Evolutionary conservation across 2,888 invertebrate genomes (phyloP), one percentile per base, ranked within the genome.

Genomic region (Vanessa cardui): DNA sequence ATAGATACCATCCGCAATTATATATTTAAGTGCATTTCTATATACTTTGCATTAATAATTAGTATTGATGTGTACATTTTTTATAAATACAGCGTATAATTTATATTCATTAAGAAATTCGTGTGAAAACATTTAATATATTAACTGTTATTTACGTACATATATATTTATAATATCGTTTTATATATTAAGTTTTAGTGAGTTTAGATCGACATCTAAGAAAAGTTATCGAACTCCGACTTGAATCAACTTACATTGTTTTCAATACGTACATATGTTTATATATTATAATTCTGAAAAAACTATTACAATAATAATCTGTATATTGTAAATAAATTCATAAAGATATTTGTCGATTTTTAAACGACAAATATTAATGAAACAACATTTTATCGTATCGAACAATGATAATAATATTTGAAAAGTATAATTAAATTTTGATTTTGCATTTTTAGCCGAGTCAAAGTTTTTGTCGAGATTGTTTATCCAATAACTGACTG

Each of bases 201-300:
- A 58, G 46, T 62, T 58, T 44, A 72, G 47, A 45, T 21, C 21
- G n/a, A 49, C 8, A 26, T 58, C 54, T 63, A 60, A 66, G 56
- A 46, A 46, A 58, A 56, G 61, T 47, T 50, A 66, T 46, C 18
- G 7, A 54, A 15, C 21, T 58, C 69, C 26, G 67, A 67, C 64
- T 63, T 72, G 64, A 62, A 67, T 79, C 79, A 68, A 80, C 81
- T 80, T 81, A 81, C 81, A 71, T 78, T 31, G 61, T 69, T 71
- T 64, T 60, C n/a, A 62, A 49, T 60, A 39, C 59, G 12, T 39
- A 9, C 59, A 39, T 39, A 9, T 31, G n/a, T 54, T n/a, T 16
- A 8, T 50, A 50, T 21, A 21, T 21, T 21, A 54, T 2, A 6
- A 62, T 31, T 73, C 79, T 79, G 79, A 77, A 70, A 66, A 70